Percentiles rank a stretch among this genome's conserved stretches.
phyloP scores from a whole-genome alignment of 2,113 vertebrate genomes.

The Actinemys pallida region DNA sequence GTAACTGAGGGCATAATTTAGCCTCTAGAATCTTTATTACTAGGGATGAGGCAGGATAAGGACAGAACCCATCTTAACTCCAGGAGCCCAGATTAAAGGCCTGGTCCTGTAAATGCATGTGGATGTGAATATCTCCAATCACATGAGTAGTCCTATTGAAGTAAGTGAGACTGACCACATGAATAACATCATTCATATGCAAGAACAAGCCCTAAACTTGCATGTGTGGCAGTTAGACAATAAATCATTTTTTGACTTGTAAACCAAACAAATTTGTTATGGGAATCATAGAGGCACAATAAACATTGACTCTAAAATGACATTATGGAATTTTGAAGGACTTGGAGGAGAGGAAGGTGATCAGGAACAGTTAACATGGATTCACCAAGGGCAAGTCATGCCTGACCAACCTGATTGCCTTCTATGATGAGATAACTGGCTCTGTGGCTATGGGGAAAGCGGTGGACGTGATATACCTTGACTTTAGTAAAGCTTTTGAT shows the following conservation, averaged over 20 bases:
- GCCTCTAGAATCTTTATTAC: background rate
- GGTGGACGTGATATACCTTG: no score
- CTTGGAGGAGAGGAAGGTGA: no score
- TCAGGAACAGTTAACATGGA: no score
- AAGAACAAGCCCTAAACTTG: background rate
- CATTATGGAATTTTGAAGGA: background rate
- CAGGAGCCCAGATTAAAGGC: background rate
- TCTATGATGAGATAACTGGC: no score
- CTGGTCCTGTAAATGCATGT: background rate
- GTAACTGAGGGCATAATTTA: background rate
- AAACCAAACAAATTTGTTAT: background rate
- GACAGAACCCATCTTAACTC: background rate
- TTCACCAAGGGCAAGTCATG: no score
- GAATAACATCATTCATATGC: background rate
- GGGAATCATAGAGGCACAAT: background rate
- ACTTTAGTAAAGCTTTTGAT: no score
- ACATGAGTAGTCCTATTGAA: background rate
- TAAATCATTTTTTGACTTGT: background rate
- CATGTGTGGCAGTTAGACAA: background rate
- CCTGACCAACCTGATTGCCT: no score
- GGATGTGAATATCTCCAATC: background rate
- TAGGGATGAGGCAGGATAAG: background rate
- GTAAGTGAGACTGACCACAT: background rate
- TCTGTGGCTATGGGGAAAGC: no score
- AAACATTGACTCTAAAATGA: background rate